Evolutionary conservation across 2,888 invertebrate species (phyloP).

Genomic region (Scaptomyza polygonia): DNA sequence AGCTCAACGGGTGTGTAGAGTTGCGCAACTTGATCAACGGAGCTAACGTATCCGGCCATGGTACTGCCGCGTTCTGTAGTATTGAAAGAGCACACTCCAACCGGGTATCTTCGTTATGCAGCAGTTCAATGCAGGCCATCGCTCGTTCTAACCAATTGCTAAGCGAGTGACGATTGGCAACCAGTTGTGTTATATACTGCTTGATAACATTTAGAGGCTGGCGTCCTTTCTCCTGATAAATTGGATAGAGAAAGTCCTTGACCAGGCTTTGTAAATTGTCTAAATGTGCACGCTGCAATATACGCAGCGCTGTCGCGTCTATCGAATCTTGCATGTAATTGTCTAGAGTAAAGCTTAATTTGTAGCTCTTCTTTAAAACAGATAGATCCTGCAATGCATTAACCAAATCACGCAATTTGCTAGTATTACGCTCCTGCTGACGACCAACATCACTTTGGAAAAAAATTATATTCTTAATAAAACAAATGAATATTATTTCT

Average conservation of each 20-base stretch:
- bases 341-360: conserved; percentile 82
- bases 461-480: not conserved
- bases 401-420: conserved; percentile 78
- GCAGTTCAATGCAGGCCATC: conserved; percentile 79
- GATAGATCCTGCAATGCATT: conserved; percentile 81
- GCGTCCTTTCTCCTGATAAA: conserved; percentile 82
- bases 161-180: conserved; percentile 77
- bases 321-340: conserved; percentile 82
- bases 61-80: conserved; percentile 82
- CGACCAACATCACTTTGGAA: conserved; percentile 80
- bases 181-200: conserved; percentile 81
- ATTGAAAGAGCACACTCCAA: conserved; percentile 81
- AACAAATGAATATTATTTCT: not conserved
- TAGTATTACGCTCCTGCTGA: conserved; percentile 81
- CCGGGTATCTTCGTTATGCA: conserved; percentile 84
- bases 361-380: conserved; percentile 82
- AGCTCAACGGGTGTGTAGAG: conserved; percentile 82
- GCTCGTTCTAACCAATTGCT: conserved; percentile 83
- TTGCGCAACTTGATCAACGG: conserved; percentile 81
- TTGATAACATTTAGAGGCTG: conserved; percentile 79
- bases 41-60: conserved; percentile 82
- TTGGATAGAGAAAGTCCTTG: conserved; percentile 83
- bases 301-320: conserved; percentile 82
- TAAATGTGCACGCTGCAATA: conserved; percentile 83
- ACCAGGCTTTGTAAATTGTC: conserved; percentile 81